Evolutionary conservation across 1,140 invertebrate genomes (phyloP), one percentile per base, ranked within the genome.

Genomic region (Globodera ellingtonae): DNA sequence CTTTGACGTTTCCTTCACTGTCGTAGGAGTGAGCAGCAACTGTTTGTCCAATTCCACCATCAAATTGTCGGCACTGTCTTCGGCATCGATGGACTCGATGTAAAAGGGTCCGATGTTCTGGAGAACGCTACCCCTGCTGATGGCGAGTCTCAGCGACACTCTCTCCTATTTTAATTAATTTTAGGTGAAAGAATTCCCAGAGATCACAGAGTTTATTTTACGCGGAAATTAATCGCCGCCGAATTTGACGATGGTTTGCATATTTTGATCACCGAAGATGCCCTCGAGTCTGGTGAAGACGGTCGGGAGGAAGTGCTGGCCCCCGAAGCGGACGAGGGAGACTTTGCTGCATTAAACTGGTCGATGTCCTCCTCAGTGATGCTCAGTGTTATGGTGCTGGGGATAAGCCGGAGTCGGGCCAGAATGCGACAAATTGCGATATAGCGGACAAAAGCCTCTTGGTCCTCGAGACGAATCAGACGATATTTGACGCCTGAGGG

Each of bases 361-460:
- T 62, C 56, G 15, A 62, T n/a, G 56, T 72, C 67, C 35, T 50
- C 35, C 47, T 73, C 72, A 48, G 67, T 80, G 24, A 80, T 78
- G n/a, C 35, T 76, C 21, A 76, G 21, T 44, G 79, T 73, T 44
- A 80, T 80, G 3, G 79, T 80, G 73, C 44, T 72, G 48, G 79
- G 46, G 18, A 80, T 80, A 7, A 80, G 69, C 13, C 48, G 52
- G 35, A 50, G 47, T 15, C 67, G 62, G 15, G 79, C 67, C 6
- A 80, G 62, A 59, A 44, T 78, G 47, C 67, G 62, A 24, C 79
- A 80, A 78, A 80, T 80, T 44, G 47, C 52, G 52, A 80, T 80
- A 44, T 80, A 80, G 35, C 79, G 71, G 24, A 72, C 21, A 48
- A 80, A 76, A 50, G 72, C 65, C 44, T 80, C 79, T 21, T 75